A percentile compares a stretch with the other conserved stretches of the same genome.
Conservation (phyloP, 2,113 vertebrate genomes). For the Uria aalge region DNA sequence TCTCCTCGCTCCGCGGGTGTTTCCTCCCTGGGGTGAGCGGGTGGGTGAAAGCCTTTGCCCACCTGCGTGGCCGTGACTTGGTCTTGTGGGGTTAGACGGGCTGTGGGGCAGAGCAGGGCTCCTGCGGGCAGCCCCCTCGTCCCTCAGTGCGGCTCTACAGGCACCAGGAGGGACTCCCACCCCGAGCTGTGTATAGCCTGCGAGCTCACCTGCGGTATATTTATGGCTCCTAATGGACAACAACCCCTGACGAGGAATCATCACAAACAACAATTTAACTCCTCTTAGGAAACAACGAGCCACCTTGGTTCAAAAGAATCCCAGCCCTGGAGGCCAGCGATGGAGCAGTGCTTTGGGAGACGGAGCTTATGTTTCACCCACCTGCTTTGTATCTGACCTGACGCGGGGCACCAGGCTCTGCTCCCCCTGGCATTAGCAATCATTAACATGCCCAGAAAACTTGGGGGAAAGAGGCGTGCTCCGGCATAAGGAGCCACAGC, state of each 20-base stretch:
- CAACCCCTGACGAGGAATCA: neutral
- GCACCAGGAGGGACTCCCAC: neutral
- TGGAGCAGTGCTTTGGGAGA: conserved; percentile 22
- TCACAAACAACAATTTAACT: conserved; percentile 1
- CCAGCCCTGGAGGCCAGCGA: neutral
- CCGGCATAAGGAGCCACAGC: neutral
- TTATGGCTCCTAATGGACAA: neutral
- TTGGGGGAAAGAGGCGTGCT: neutral
- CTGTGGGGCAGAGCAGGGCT: neutral
- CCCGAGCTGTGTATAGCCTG: neutral
- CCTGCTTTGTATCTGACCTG: conserved; percentile 8
- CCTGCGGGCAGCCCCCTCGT: neutral
- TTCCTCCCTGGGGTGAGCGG: neutral
- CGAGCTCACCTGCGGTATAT: neutral
- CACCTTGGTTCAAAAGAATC: neutral
- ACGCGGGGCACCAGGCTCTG: neutral
- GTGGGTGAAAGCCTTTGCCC: neutral
- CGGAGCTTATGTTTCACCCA: neutral
- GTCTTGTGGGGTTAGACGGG: neutral
- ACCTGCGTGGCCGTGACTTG: neutral
- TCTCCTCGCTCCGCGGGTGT: neutral
- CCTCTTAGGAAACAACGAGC: neutral
- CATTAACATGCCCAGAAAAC: conserved; percentile 18
- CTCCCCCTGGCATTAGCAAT: neutral
- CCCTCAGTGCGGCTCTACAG: neutral